A percentile compares a stretch with the other conserved stretches of the same genome.
These are phyloP conservation scores for Enteromius argenteus DNA, from an alignment of 2,797 vertebrate species.

Conservation along the genomic window DNA sequence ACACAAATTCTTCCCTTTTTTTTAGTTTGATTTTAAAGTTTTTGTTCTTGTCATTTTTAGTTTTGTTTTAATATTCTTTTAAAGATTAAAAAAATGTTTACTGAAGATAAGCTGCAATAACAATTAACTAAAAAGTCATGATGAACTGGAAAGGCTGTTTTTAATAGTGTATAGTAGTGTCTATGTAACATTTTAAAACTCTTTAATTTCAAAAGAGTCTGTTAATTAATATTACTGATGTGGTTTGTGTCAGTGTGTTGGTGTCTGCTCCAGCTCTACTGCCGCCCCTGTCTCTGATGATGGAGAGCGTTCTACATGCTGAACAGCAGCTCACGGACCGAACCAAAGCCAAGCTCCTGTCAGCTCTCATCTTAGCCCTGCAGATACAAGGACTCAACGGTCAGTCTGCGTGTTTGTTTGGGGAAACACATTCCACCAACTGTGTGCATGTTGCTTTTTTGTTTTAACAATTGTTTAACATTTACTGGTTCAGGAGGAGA, in stretches of 20 bases:
- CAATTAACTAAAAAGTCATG: not conserved
- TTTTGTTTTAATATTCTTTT: not conserved
- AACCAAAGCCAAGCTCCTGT: constrained; percentile 95
- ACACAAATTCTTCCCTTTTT: not conserved
- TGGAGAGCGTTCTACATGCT: constrained; percentile 91
- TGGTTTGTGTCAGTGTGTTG: constrained; percentile 80
- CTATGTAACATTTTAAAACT: not conserved
- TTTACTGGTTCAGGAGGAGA: constrained; percentile 73
- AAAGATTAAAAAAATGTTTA: not conserved
- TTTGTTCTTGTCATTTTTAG: not conserved
- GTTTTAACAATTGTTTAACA: constrained; percentile 1
- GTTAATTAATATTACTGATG: not conserved
- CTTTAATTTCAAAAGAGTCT: not conserved
- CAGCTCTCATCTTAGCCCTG: constrained; percentile 90
- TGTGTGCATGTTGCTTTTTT: not conserved
- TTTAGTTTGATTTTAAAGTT: not conserved
- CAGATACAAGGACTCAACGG: constrained; percentile 93
- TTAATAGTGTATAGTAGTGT: not conserved
- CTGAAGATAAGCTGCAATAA: not conserved
- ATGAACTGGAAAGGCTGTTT: not conserved
- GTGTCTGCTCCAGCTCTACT: constrained; percentile 88
- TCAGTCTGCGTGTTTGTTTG: constrained; percentile 64
- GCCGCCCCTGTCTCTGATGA: constrained; percentile 88
- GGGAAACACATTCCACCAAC: not conserved
- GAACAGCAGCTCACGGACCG: constrained; percentile 93